These are phyloP conservation scores for Hymenochirus boettgeri DNA, from an alignment of 2,113 vertebrate species.

Conservation along the genomic window DNA sequence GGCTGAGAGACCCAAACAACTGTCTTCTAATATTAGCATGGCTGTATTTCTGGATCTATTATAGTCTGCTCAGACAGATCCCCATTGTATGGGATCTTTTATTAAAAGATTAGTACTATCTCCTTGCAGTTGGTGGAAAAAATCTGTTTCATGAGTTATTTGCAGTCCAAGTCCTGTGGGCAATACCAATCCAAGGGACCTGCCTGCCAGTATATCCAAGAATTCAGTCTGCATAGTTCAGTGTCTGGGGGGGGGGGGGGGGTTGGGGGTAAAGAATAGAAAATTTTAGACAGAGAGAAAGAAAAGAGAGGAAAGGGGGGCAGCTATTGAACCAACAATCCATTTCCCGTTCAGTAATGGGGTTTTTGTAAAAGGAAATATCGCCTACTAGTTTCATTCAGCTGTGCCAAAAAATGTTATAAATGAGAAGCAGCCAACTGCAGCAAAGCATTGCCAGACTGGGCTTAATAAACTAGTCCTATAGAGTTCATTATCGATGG, in stretches of 20 bases:
- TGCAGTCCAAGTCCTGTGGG: conserved; percentile 55
- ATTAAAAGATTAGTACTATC: conserved; percentile 78
- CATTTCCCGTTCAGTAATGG: conserved; percentile 64
- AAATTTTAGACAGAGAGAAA: conserved; percentile 43
- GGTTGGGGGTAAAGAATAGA: conserved; percentile 47
- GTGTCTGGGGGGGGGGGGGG: conserved; percentile 58
- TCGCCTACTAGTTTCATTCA: conserved; percentile 73
- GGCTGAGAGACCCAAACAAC: conserved; percentile 86
- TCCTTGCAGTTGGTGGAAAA: conserved; percentile 78
- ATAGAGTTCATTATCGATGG: conserved; percentile 69
- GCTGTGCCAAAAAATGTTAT: conserved; percentile 69
- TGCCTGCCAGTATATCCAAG: conserved; percentile 59
- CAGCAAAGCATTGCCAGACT: conserved; percentile 62
- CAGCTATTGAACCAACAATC: conserved; percentile 62
- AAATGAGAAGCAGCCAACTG: conserved; percentile 69
- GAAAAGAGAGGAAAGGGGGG: conserved; percentile 46
- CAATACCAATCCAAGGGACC: conserved; percentile 56
- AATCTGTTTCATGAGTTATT: conserved; percentile 70
- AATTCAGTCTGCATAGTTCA: conserved; percentile 64
- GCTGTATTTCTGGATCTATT: conserved; percentile 82
- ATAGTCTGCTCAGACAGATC: conserved; percentile 77
- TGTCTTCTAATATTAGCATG: conserved; percentile 95
- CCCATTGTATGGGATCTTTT: conserved; percentile 82
- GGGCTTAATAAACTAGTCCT: conserved; percentile 63
- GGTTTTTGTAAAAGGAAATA: conserved; percentile 68